Evolutionary conservation across 2,113 vertebrate genomes (phyloP).

Genomic region (Lepus europaeus): DNA sequence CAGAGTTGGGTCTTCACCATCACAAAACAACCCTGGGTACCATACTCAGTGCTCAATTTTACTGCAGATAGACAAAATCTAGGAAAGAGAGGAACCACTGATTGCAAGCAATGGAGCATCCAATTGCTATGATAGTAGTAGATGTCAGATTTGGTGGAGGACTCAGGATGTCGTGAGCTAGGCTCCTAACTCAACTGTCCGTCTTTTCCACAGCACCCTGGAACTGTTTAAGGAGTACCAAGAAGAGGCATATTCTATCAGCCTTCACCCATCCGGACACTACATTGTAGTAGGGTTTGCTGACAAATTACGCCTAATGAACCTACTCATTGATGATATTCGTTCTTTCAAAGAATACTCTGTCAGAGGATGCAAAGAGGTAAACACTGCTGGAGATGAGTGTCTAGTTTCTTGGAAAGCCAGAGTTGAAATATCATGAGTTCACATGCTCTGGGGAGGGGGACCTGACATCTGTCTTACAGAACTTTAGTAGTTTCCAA

Average conservation of each 20-base stretch:
- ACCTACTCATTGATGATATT: slow-evolving; percentile 94
- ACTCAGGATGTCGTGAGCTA: background rate
- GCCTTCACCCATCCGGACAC: slow-evolving; percentile 95
- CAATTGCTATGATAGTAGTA: background rate
- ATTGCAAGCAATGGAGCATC: background rate
- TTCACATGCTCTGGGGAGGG: background rate
- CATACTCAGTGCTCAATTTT: background rate
- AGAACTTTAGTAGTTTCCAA: background rate
- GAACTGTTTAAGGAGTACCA: slow-evolving; percentile 94
- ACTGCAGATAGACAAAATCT: background rate
- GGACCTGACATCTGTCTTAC: slow-evolving; percentile 11
- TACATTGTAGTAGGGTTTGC: slow-evolving; percentile 95
- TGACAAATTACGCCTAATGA: slow-evolving; percentile 95
- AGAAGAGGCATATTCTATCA: slow-evolving; percentile 93
- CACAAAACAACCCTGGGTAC: background rate
- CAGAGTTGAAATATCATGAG: background rate
- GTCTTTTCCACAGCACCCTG: slow-evolving; percentile 88
- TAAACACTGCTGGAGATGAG: slow-evolving; percentile 76
- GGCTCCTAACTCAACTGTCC: background rate
- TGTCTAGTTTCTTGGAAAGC: background rate
- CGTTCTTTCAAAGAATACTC: slow-evolving; percentile 93
- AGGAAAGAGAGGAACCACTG: background rate
- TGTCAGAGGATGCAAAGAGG: slow-evolving; percentile 94
- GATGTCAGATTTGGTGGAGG: background rate
- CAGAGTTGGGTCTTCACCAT: background rate